Base-by-base conservation (phyloP, 1,140 invertebrate genomes). In the Drosophila dunni region DNA sequence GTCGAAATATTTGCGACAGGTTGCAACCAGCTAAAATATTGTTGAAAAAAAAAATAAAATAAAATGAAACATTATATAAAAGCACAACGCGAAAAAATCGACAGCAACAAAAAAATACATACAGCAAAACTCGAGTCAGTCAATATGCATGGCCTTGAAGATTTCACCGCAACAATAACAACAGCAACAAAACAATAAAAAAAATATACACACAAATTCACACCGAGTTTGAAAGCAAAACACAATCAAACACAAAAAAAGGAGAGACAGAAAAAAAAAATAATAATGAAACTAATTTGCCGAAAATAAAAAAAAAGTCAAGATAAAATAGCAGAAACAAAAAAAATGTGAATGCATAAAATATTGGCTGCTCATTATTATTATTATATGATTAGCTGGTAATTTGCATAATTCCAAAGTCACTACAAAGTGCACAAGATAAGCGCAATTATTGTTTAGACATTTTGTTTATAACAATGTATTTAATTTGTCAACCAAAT, bases 1-100 rank as follows among this genome's bases (percentile, higher is more conserved):
- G 84, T 81, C 84, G 80, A 89, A 89, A 84, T 89, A 79, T 86
- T 81, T 81, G 84, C 81, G 84, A 84, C 84, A 89, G 84, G 84
- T 89, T 89, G 84, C 84, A 75, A 69, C 61, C 77, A 75, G 65
- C 65, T 61, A 38, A 58, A 68, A 63, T 40, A 73, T 64, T 64
- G 48, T 54, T 64, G 34, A 76, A 24, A 46, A 45, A 20, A 42
- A 29, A 51, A 66, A 61, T 20, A 78, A 73, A 58, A 20, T 17
- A 20, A 20, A 20, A 20, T 20, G 17, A 57, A 78, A 80, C 60
- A 89, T 83, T 88, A 89, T 89, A 83, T 83, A 89, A 89, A 89
- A 89, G 65, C 58, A 69, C 24, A 50, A 15, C 62, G 68, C 72
- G 46, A 88, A 83, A 75, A 78, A 75, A 64, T 72, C 38, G 53